Evolutionary conservation across 2,113 vertebrate species (phyloP).

Genomic region (Lipotes vexillifer): DNA sequence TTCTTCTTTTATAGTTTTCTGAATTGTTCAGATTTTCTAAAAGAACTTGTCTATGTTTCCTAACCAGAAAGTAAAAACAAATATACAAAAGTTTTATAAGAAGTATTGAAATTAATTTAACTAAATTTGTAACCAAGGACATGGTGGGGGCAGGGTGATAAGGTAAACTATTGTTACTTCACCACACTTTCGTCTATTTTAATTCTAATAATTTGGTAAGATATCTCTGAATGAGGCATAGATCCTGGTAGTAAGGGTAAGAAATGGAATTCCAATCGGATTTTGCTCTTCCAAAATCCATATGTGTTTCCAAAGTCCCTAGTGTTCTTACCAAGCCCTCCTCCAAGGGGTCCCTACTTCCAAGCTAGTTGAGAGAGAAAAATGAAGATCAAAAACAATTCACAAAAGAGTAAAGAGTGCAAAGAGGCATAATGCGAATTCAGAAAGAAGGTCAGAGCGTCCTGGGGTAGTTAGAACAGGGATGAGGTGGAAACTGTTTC

Average conservation of each 20-base stretch:
- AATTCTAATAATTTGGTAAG: background rate
- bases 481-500: constrained; percentile 3
- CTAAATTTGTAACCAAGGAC: background rate
- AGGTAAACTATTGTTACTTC: background rate
- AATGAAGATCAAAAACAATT: background rate
- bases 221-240: background rate
- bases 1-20: background rate
- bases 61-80: background rate
- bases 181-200: background rate
- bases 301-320: background rate
- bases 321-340: too few species aligned
- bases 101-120: background rate
- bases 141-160: background rate
- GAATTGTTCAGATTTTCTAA: background rate
- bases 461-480: background rate
- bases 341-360: background rate
- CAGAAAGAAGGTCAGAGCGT: background rate
- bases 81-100: background rate
- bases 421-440: background rate
- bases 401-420: background rate
- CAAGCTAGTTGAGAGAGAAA: background rate
- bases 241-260: background rate
- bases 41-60: background rate
- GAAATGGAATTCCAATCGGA: background rate
- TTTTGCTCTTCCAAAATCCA: background rate